phyloP scores from a whole-genome alignment of 2,113 vertebrate genomes.

The Argyrosomus japonicus region DNA sequence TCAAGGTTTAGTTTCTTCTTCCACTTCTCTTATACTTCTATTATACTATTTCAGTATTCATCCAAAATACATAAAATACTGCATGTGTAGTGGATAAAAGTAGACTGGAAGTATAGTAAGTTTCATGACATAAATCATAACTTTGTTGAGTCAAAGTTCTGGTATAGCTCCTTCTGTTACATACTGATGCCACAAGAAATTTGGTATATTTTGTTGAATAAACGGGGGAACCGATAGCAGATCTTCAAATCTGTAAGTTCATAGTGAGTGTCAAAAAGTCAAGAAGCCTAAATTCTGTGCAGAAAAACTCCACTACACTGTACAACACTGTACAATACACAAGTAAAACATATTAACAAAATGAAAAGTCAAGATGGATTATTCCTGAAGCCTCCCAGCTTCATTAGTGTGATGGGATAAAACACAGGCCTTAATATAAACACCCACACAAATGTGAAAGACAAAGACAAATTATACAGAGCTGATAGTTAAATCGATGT shows the following conservation, averaged over 20 bases:
- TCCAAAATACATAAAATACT: background rate
- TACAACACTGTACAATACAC: background rate
- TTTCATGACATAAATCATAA: background rate
- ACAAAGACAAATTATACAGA: background rate
- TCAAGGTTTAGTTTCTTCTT: background rate
- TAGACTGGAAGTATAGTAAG: no score
- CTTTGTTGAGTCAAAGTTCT: background rate
- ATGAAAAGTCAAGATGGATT: conserved; percentile 2
- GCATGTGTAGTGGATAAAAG: no score
- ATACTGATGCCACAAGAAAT: background rate
- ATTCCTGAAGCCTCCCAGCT: background rate
- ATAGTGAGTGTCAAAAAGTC: background rate
- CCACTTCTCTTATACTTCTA: background rate
- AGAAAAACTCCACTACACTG: background rate
- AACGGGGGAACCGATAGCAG: background rate
- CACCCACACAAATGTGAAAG: background rate
- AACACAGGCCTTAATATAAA: background rate
- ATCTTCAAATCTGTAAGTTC: background rate
- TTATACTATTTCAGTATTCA: background rate
- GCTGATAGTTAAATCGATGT: background rate
- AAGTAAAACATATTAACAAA: background rate
- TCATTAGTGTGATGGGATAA: background rate
- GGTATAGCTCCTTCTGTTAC: background rate
- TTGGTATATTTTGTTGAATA: background rate
- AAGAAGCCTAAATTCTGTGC: background rate